Conservation (phyloP, 2,113 vertebrate genomes). For the Elaphurus davidianus region DNA sequence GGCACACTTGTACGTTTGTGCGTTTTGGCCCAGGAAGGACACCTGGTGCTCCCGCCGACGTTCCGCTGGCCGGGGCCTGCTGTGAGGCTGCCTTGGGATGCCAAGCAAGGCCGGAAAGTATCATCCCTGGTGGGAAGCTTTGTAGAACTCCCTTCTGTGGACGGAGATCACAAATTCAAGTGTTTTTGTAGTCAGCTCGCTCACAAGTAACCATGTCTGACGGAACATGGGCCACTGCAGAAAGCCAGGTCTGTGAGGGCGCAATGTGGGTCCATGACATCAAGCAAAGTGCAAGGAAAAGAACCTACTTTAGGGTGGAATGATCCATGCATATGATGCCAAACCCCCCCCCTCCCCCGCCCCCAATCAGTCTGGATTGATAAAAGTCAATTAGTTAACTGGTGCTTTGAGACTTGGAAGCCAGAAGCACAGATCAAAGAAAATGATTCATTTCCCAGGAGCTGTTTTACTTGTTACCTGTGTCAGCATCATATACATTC, state of each 20-base stretch:
- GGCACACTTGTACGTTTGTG: not conserved
- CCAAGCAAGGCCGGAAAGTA: not conserved
- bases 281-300: not conserved
- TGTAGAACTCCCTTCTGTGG: not conserved
- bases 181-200: rapidly evolving
- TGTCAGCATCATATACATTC: not conserved
- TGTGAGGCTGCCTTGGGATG: not conserved
- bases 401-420: not conserved
- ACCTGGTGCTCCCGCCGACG: rapidly evolving
- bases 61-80: not conserved
- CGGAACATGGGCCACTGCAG: not conserved
- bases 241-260: not conserved
- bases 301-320: not conserved
- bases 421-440: not conserved
- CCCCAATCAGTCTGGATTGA: not conserved
- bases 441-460: not conserved
- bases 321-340: rapidly evolving
- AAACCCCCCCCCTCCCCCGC: too few species aligned
- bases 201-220: rapidly evolving
- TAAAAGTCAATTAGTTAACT: not conserved
- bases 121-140: not conserved
- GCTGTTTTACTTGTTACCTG: not conserved
- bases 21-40: not conserved
- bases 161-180: not conserved
- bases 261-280: not conserved